phyloP scores from a whole-genome alignment of 1,140 invertebrate genomes.

The Drosophila ercepeae region DNA sequence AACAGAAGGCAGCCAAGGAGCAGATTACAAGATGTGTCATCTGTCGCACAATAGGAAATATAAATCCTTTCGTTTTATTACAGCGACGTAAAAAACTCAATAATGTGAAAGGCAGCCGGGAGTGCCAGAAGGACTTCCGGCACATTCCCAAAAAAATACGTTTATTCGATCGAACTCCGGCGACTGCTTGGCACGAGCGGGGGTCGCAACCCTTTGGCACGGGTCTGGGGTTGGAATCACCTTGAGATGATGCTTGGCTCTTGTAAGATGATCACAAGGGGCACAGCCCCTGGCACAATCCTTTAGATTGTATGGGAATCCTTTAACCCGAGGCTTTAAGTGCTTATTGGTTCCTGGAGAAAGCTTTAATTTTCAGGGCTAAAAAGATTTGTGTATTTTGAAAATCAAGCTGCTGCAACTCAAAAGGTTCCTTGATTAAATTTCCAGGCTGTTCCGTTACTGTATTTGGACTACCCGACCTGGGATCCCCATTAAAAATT shows the following conservation, averaged over 20 bases:
- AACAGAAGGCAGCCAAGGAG: slow-evolving; percentile 30
- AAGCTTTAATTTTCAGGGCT: too few species aligned
- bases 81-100: slow-evolving; percentile 54
- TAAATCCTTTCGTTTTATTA: slow-evolving; percentile 83
- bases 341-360: neutral
- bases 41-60: slow-evolving; percentile 75
- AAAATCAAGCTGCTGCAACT: neutral
- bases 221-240: slow-evolving; percentile 23
- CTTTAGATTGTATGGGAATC: neutral
- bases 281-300: slow-evolving; percentile 36
- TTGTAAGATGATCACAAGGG: slow-evolving; percentile 53
- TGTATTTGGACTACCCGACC: slow-evolving; percentile 42
- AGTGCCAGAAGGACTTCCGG: slow-evolving; percentile 64
- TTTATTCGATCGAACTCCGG: slow-evolving; percentile 18
- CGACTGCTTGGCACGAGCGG: slow-evolving; percentile 58
- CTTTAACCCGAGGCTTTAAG: neutral
- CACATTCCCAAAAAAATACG: slow-evolving; percentile 4
- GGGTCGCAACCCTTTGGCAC: slow-evolving; percentile 62
- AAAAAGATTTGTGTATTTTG: neutral
- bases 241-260: slow-evolving; percentile 6
- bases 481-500: slow-evolving; percentile 27
- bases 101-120: slow-evolving; percentile 15
- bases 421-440: neutral
- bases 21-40: slow-evolving; percentile 71
- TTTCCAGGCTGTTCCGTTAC: slow-evolving; percentile 50